A percentile compares a stretch with the other conserved stretches of the same genome.
phyloP scores from a whole-genome alignment of 2,113 vertebrate species.

The Callorhinus ursinus region DNA sequence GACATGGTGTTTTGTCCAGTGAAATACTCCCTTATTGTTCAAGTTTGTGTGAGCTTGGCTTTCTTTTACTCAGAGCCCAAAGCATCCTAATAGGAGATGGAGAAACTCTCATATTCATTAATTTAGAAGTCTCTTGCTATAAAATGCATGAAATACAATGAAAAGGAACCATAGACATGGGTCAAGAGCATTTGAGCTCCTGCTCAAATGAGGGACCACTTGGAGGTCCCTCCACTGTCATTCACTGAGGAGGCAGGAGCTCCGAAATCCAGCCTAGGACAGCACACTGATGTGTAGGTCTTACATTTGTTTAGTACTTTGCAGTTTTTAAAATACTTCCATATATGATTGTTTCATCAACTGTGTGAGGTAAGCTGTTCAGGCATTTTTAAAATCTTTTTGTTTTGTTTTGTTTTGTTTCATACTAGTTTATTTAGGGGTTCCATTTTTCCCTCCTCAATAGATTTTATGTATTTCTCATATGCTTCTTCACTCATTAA shows the following conservation, averaged over 20 bases:
- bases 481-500: too few species aligned
- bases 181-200: background rate
- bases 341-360: background rate
- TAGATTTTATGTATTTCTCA: too few species aligned
- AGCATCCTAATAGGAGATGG: background rate
- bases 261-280: background rate
- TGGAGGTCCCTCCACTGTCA: background rate
- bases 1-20: background rate
- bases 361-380: background rate
- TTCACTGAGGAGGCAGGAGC: background rate
- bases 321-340: background rate
- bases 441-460: too few species aligned
- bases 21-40: background rate
- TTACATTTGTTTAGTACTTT: background rate
- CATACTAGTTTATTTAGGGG: too few species aligned
- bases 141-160: conserved; percentile 21
- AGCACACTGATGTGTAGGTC: background rate
- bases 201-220: background rate
- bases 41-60: background rate
- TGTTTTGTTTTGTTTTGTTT: too few species aligned
- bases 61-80: conserved; percentile 31
- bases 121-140: background rate
- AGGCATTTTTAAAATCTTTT: background rate
- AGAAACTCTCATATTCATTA: background rate
- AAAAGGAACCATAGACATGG: background rate